Base-by-base conservation (phyloP, 2,888 invertebrate genomes). In the Schizaphis graminum region DNA sequence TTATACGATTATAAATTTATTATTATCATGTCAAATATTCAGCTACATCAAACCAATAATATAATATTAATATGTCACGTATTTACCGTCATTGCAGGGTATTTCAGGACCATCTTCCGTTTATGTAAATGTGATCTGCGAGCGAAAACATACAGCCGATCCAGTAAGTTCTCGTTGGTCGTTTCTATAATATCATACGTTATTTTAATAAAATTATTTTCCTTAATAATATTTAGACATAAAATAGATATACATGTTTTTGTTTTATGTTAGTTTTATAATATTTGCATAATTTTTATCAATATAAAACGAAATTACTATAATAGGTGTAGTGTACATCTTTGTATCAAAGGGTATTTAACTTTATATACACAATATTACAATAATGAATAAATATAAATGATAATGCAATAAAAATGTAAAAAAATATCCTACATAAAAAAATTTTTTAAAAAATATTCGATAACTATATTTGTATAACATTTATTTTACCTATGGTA, bases 41-140 rank as follows among this genome's bases (percentile, higher is more conserved):
- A 77, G 2, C 35, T 35, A 35, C 8, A 35, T 35, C 1, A 21
- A 53, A 53, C 53, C 35, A 35, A 35, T 21, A 8, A 3, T 77
- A 77, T 77, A 35, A 77, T 77, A 77, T 7, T 77, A 77, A 77
- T 77, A 77, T 35, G 0, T 21, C 7, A 7, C 35, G n/a, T 77
- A 35, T 21, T n/a, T n/a, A 4, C 13, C 92, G 41, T 91, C 92
- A 86, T 94, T 95, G 67, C 95, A 96, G 96, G 98, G 98, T 95
- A 96, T 97, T 91, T 96, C 97, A 41, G 98, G 98, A 0, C 98
- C 98, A 7, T 97, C 98, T 87, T 98, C 98, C 93, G 97, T 98
- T 91, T 98, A 98, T 95, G 97, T 98, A 94, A 98, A 98, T 96
- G 97, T 98, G 95, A 97, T 98, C 95, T 98, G 98, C 96, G 98